Conservation (phyloP, 1,140 invertebrate species). For the Drosophila sproati region DNA sequence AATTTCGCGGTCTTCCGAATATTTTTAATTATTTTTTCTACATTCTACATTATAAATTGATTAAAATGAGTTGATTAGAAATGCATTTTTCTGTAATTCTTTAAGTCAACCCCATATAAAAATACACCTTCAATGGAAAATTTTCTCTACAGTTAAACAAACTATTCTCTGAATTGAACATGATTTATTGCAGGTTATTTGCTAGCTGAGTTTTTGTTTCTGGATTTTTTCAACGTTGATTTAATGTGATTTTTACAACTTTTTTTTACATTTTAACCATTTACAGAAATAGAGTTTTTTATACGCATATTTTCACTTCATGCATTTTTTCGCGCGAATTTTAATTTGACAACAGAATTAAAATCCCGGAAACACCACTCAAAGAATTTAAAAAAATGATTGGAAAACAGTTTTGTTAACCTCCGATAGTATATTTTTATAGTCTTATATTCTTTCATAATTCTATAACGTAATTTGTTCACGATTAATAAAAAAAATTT, state of each 20-base stretch:
- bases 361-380: background rate
- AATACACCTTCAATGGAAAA: background rate
- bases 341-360: background rate
- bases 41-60: too few relatives aligned
- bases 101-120: too few relatives aligned
- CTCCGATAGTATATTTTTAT: background rate
- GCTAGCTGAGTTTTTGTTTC: background rate
- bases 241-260: background rate
- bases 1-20: slow-evolving; percentile 1
- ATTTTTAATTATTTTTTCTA: slow-evolving; percentile 9
- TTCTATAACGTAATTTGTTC: background rate
- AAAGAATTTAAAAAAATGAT: slow-evolving; percentile 12
- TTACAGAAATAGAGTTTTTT: background rate
- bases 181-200: background rate
- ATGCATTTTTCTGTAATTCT: too few relatives aligned
- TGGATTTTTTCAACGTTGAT: too few relatives aligned
- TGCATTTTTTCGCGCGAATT: too few relatives aligned
- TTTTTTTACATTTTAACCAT: slow-evolving; percentile 10
- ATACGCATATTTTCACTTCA: background rate
- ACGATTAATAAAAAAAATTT: slow-evolving; percentile 5
- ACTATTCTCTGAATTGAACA: too few relatives aligned
- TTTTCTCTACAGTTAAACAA: too few relatives aligned
- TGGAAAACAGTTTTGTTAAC: background rate
- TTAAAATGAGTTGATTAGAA: too few relatives aligned
- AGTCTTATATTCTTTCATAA: background rate